Evolutionary conservation across 37 sponge, comb jelly and placozoan species (phyloP).

Genomic region (Tethya wilhelma): DNA sequence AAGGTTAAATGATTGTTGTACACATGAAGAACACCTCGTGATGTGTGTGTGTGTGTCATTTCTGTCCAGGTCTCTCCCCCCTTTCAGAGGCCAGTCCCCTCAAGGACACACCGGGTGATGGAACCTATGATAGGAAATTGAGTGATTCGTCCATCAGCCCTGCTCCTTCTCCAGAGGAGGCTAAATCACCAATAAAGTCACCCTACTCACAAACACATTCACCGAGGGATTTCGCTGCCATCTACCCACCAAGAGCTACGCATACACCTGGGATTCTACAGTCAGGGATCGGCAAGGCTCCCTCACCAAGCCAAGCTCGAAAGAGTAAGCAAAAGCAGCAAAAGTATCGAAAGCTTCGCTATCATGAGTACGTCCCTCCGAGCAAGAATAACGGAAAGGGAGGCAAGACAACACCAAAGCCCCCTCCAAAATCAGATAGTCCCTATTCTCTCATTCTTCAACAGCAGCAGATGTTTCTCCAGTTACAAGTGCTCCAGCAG

Average conservation of each 20-base stretch:
- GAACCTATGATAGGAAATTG: slow-evolving; percentile 16
- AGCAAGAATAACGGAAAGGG: slow-evolving; percentile 66
- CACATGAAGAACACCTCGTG: too few relatives aligned
- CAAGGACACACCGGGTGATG: too few relatives aligned
- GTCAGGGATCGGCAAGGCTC: slow-evolving; percentile 20
- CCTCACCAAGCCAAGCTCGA: slow-evolving; percentile 42
- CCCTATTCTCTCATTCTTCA: slow-evolving; percentile 77
- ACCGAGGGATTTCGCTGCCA: slow-evolving; percentile 16
- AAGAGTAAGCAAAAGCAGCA: slow-evolving; percentile 60
- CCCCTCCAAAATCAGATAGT: slow-evolving; percentile 52
- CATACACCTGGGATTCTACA: slow-evolving; percentile 13
- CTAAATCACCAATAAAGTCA: slow-evolving; percentile 29
- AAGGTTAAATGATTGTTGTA: too few relatives aligned
- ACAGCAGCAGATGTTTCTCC: slow-evolving; percentile 90
- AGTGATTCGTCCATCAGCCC: slow-evolving; percentile 56
- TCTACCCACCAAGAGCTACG: slow-evolving; percentile 9
- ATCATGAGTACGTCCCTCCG: slow-evolving; percentile 82
- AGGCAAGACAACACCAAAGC: slow-evolving; percentile 57
- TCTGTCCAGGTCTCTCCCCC: too few relatives aligned
- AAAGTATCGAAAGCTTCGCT: slow-evolving; percentile 68
- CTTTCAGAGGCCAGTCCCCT: background rate
- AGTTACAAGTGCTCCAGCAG: slow-evolving; percentile 85
- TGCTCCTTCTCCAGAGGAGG: slow-evolving; percentile 39
- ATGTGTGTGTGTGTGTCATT: too few relatives aligned
- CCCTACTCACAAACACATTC: slow-evolving; percentile 21